Conservation (phyloP, 2,888 invertebrate genomes). For the Philonicus albiceps region DNA sequence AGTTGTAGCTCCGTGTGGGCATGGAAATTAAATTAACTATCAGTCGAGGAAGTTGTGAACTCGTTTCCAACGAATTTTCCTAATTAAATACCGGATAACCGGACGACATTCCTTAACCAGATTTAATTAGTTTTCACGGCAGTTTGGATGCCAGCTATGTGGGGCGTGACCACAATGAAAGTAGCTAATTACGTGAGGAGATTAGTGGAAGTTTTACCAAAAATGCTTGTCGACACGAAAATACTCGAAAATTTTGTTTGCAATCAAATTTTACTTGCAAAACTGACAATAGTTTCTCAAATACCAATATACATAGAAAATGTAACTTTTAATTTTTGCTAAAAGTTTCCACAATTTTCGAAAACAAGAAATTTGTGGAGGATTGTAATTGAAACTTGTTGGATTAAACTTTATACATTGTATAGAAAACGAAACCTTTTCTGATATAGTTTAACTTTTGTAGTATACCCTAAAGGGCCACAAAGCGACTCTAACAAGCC, state of each 20-base stretch:
- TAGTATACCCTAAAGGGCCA: too few relatives aligned
- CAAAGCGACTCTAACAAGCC: too few relatives aligned
- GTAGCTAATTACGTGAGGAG: neutral
- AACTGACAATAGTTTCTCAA: neutral
- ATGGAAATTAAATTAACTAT: conserved; percentile 23
- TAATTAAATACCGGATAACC: conserved; percentile 23
- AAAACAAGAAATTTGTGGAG: neutral
- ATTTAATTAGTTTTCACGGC: conserved; percentile 27
- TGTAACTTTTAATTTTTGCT: neutral
- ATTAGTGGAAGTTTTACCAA: neutral
- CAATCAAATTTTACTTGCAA: neutral
- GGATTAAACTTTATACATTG: too few relatives aligned
- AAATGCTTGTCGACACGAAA: neutral
- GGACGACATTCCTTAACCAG: conserved; percentile 28
- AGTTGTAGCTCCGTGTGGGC: neutral
- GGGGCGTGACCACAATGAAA: neutral
- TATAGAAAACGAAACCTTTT: too few relatives aligned
- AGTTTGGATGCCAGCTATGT: conserved; percentile 6
- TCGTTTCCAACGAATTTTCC: conserved; percentile 14
- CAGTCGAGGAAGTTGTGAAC: conserved; percentile 20
- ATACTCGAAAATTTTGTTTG: neutral
- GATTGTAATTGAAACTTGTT: too few relatives aligned
- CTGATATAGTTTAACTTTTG: too few relatives aligned
- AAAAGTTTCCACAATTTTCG: neutral
- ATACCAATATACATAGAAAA: neutral